phyloP scores from a whole-genome alignment of 2,888 invertebrate species.

The Trichacis sp. region DNA sequence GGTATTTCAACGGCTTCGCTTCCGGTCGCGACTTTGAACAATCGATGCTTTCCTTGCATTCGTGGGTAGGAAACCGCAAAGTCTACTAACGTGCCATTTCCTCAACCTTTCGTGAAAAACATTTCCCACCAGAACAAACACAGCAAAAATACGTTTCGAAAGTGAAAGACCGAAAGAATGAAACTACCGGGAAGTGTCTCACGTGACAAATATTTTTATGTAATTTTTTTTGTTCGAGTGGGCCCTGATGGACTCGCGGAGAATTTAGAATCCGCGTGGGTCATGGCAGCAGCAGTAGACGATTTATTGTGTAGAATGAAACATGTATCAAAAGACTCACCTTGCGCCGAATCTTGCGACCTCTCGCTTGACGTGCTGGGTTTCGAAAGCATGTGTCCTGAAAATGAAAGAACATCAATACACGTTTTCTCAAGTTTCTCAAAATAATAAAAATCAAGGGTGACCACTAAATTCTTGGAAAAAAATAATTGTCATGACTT shows the following conservation, averaged over 20 bases:
- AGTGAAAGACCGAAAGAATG: conserved; percentile 3
- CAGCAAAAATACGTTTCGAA: neutral
- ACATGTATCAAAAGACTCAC: conserved; percentile 56
- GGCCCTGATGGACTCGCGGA: neutral
- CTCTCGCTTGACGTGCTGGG: conserved; percentile 68
- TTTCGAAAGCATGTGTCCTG: conserved; percentile 67
- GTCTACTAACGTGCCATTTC: conserved; percentile 42
- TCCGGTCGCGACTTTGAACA: neutral
- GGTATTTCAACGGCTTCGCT: neutral
- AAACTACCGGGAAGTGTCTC: neutral
- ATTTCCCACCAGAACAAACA: conserved; percentile 11
- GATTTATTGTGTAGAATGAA: conserved; percentile 29
- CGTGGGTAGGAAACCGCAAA: conserved; percentile 47
- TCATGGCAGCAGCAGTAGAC: conserved; percentile 48
- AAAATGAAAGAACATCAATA: conserved; percentile 16
- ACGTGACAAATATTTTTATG: neutral
- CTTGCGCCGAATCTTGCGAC: conserved; percentile 67
- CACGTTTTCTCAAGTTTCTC: no score
- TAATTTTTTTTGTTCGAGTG: conserved; percentile 12
- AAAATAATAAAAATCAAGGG: no score
- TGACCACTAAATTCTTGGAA: no score
- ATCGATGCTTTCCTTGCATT: conserved; percentile 8
- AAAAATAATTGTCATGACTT: no score
- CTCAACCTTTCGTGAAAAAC: conserved; percentile 1
- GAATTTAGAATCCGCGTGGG: neutral